Evolutionary conservation across 2,113 vertebrate genomes (phyloP), one percentile per base, ranked within the genome.

Genomic region (Aphelocoma coerulescens): DNA sequence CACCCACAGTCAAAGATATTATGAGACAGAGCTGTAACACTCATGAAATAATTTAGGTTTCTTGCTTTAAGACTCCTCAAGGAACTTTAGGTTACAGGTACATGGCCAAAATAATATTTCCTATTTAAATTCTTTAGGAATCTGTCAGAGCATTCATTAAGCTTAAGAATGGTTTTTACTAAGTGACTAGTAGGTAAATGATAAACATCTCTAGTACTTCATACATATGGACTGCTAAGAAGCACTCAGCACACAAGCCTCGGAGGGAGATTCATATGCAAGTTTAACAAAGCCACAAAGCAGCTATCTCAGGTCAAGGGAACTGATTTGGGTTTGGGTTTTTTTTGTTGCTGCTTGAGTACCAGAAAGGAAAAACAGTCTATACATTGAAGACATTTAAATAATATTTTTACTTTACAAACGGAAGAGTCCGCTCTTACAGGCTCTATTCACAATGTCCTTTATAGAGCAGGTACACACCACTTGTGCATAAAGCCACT

Each of bases 261-360:
- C 35, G 67, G 59, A 94, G 67, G 59, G 7, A 93, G 52, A 80
- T 41, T 69, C 27, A 83, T 71, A 74, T 71, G 59, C 67, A 93
- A 85, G 67, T 68, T 43, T 73, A 85, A 82, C 5, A 46, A 94
- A 74, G 33, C 74, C 78, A 88, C 71, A 73, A 46, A 92, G 61
- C 62, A 80, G n/a, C 52, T 85, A 69, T 33, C 51, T 80, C 33
- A 13, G 63, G 54, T 51, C 51, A 73, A 69, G 15, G 8, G 11
- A 93, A 57, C 11, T 4, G 26, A 81, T 28, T 23, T 33, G 23
- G 14, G 7, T 3, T 18, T 59, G 16, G 19, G 6, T 0, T 2
- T 33, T 33, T 88, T 51, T 32, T 44, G 2, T 24, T 62, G 33
- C 16, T 68, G 16, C 35, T 22, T 35, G 17, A 74, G 10, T 30